phyloP scores from a whole-genome alignment of 2,113 vertebrate genomes.

The Leptocoma aspasia region DNA sequence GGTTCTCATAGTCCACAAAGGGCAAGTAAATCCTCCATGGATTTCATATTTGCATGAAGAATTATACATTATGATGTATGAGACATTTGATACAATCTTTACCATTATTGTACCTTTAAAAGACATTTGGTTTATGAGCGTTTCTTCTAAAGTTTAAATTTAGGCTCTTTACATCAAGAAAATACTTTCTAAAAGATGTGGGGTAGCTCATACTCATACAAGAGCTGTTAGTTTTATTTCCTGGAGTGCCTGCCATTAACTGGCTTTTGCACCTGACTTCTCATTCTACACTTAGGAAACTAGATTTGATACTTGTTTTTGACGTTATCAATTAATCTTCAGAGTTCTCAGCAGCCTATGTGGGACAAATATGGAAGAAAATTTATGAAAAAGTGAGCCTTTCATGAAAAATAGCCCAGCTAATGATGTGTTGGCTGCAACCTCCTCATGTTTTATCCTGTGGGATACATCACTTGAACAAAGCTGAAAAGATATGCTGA shows the following conservation, averaged over 20 bases:
- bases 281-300: background rate
- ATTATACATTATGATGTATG: background rate
- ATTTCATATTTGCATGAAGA: background rate
- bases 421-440: background rate
- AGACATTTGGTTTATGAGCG: background rate
- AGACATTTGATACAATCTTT: background rate
- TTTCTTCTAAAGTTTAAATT: background rate
- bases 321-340: background rate
- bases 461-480: background rate
- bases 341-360: background rate
- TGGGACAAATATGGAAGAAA: background rate
- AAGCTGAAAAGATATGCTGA: constrained; percentile 1
- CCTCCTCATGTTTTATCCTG: background rate
- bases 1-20: background rate
- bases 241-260: background rate
- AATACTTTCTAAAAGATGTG: background rate
- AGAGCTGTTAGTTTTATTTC: background rate
- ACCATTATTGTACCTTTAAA: background rate
- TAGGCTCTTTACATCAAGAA: background rate
- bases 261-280: background rate
- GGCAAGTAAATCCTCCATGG: background rate
- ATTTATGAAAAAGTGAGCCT: background rate
- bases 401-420: background rate
- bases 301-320: background rate
- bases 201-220: background rate